Conservation (phyloP, 2,113 vertebrate species). For the Amphilophus citrinellus region DNA sequence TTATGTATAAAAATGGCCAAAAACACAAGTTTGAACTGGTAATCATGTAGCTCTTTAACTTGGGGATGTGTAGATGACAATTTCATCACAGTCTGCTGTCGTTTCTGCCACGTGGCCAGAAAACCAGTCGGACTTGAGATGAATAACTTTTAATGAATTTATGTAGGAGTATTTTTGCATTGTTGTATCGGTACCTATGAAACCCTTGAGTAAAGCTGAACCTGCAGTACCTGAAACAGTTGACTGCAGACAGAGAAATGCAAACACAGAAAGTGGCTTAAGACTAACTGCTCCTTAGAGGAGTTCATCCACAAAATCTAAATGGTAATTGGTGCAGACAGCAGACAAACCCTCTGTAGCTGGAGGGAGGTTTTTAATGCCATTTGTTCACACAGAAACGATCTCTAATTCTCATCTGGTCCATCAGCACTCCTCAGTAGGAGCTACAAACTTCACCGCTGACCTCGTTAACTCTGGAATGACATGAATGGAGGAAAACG, state of each 20-base stretch:
- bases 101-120: neutral
- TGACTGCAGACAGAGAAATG: neutral
- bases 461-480: neutral
- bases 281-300: neutral
- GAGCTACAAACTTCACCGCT: constrained; percentile 5
- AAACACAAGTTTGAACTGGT: neutral
- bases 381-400: neutral
- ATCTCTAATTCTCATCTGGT: neutral
- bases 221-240: neutral
- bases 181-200: neutral
- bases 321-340: neutral
- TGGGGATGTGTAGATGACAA: neutral
- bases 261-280: neutral
- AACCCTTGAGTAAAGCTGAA: neutral
- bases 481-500: neutral
- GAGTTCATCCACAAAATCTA: neutral
- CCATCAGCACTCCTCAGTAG: neutral
- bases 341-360: neutral
- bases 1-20: neutral
- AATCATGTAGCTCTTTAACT: neutral
- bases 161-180: neutral
- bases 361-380: constrained; percentile 9
- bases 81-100: neutral
- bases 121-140: no score
- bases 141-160: no score